phyloP scores from a whole-genome alignment of 2,888 invertebrate genomes.

The Horisme vitalbata region DNA sequence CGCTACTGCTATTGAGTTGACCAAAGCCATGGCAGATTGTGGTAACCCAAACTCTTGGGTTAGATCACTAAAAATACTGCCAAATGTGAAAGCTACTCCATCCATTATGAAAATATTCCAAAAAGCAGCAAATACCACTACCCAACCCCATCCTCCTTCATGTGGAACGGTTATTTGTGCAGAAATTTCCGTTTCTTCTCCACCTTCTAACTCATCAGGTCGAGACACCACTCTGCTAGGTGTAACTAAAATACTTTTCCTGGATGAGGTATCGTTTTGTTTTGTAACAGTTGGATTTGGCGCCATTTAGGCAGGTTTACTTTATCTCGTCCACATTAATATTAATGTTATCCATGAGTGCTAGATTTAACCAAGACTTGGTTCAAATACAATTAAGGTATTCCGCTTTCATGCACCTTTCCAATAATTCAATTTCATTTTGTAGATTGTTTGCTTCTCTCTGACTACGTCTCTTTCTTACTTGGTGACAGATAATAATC shows the following conservation, averaged over 20 bases:
- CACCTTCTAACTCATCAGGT: conserved; percentile 53
- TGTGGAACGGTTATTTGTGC: conserved; percentile 69
- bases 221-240: conserved; percentile 54
- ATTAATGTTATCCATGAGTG: too few species aligned
- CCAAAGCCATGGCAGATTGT: conserved; percentile 55
- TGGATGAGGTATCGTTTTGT: conserved; percentile 3
- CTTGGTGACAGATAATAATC: too few species aligned
- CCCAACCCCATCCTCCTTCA: conserved; percentile 76
- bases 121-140: conserved; percentile 62
- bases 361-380: too few species aligned
- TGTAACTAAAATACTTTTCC: conserved; percentile 48
- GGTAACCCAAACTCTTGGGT: conserved; percentile 50
- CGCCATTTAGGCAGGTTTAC: too few species aligned
- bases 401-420: too few species aligned
- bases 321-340: too few species aligned
- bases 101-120: conserved; percentile 57
- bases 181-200: conserved; percentile 71
- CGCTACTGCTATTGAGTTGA: conserved; percentile 66
- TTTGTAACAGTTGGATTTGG: conserved; percentile 33
- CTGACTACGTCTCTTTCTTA: too few species aligned
- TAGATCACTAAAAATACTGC: conserved; percentile 60
- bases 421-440: too few species aligned
- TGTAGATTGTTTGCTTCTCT: too few species aligned
- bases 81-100: conserved; percentile 66
- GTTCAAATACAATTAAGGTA: too few species aligned